These are phyloP conservation scores for Strigamia maritima DNA, from an alignment of 2,888 invertebrate species.

Conservation along the genomic window DNA sequence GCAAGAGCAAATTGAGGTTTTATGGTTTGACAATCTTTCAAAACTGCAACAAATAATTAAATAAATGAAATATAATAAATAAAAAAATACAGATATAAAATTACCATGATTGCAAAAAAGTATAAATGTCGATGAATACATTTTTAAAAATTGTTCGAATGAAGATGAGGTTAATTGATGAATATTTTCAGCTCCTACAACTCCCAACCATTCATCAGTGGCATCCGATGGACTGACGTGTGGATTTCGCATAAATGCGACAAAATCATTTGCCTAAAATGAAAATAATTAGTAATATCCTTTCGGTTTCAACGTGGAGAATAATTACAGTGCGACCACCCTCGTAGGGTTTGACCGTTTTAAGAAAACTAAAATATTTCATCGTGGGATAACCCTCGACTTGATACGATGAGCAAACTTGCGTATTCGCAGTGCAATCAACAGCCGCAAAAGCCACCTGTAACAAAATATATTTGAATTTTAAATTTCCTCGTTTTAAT, in stretches of 20 bases:
- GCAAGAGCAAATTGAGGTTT: constrained; percentile 64
- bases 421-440: constrained; percentile 68
- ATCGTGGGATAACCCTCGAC: constrained; percentile 82
- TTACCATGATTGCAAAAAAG: constrained; percentile 55
- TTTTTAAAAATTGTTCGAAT: constrained; percentile 43
- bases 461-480: constrained; percentile 37
- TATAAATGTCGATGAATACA: constrained; percentile 49
- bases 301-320: no score
- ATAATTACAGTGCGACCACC: constrained; percentile 67
- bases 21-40: constrained; percentile 64
- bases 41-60: constrained; percentile 43
- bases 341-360: constrained; percentile 63
- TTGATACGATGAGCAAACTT: constrained; percentile 66
- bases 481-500: neutral
- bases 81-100: constrained; percentile 4
- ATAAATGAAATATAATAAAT: neutral
- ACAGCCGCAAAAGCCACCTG: constrained; percentile 73
- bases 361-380: constrained; percentile 79
- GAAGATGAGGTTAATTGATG: constrained; percentile 48
- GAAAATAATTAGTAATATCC: no score
- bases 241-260: constrained; percentile 62
- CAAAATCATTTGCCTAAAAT: constrained; percentile 65
- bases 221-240: constrained; percentile 46
- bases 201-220: constrained; percentile 54
- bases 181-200: constrained; percentile 56